Evolutionary conservation across 2,888 invertebrate genomes (phyloP).

Genomic region (Dryobota labecula): DNA sequence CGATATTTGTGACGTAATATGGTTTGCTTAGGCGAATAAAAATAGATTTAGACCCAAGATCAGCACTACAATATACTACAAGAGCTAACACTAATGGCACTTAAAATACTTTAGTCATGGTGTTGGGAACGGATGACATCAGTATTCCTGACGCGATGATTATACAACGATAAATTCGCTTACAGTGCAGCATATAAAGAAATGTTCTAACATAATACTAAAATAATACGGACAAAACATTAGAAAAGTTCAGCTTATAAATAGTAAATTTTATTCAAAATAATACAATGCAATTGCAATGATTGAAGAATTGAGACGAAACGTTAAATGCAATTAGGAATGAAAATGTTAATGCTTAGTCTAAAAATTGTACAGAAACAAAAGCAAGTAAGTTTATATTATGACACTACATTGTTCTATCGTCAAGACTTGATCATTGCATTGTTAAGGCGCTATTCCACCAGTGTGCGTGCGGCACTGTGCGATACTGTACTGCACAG

Average conservation of each 20-base stretch:
- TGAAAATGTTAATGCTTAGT: slow-evolving; percentile 71
- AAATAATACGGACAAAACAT: slow-evolving; percentile 51
- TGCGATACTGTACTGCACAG: too few species aligned
- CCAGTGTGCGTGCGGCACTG: too few species aligned
- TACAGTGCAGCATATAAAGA: slow-evolving; percentile 42
- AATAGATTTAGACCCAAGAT: slow-evolving; percentile 65
- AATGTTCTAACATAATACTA: slow-evolving; percentile 57
- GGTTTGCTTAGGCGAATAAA: slow-evolving; percentile 40
- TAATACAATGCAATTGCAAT: slow-evolving; percentile 48
- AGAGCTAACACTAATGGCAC: slow-evolving; percentile 80
- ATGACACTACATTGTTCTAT: slow-evolving; percentile 57
- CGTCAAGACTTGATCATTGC: slow-evolving; percentile 48
- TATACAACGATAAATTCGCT: slow-evolving; percentile 44
- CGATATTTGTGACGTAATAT: slow-evolving; percentile 46
- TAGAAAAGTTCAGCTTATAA: slow-evolving; percentile 52
- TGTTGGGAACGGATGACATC: slow-evolving; percentile 48
- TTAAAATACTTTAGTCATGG: slow-evolving; percentile 66
- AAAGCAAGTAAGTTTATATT: slow-evolving; percentile 46
- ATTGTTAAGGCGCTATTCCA: too few species aligned
- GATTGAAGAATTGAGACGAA: slow-evolving; percentile 58
- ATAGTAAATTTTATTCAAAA: slow-evolving; percentile 49
- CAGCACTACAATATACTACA: slow-evolving; percentile 65
- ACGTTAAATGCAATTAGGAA: slow-evolving; percentile 80
- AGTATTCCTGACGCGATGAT: slow-evolving; percentile 55
- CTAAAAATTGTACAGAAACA: slow-evolving; percentile 61